Evolutionary conservation across 2,797 vertebrate genomes (phyloP), one percentile per base, ranked within the genome.

Genomic region (Avahi laniger): DNA sequence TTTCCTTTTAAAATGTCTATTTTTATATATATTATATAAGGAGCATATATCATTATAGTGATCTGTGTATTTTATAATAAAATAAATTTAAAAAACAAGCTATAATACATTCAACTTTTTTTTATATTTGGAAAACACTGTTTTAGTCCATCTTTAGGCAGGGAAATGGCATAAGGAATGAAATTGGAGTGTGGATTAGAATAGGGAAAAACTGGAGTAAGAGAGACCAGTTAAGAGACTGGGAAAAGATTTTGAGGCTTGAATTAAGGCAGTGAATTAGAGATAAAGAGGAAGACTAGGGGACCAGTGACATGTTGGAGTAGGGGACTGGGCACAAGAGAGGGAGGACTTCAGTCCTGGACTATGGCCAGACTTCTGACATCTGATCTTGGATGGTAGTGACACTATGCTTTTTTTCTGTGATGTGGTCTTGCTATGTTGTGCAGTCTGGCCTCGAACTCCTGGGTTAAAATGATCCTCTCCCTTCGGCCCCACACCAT

Each of bases 151-250:
- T 54, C 26, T 90, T 93, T 91, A 59, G 82, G 28, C 30, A 76
- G 46, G 41, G 22, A 89, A 83, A 70, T 92, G 35, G 76, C 35
- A 90, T 70, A 93, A 89, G 35, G 38, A 84, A 13, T 92, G n/a
- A 65, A 82, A 87, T 75, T 67, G 50, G 54, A 83, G 6, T 92
- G 41, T 92, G 22, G 0, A 35, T 69, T 96, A 92, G 69, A 95
- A 57, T 54, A 78, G 15, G 50, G 57, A 48, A 97, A 97, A 87
- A 88, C 43, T 92, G 46, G 38, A 70, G 20, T 52, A 41, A 86
- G 33, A 85, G 69, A 92, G 33, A 95, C 26, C 5, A 93, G 12
- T 84, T 81, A 79, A 80, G 61, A 92, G n/a, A 82, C 17, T 80
- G 30, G 59, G 46, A 59, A 59, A 94, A 86, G 38, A 79, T 65